Base-by-base conservation (phyloP, 1,140 invertebrate species). In the Hyposmocoma kahamanoa region DNA sequence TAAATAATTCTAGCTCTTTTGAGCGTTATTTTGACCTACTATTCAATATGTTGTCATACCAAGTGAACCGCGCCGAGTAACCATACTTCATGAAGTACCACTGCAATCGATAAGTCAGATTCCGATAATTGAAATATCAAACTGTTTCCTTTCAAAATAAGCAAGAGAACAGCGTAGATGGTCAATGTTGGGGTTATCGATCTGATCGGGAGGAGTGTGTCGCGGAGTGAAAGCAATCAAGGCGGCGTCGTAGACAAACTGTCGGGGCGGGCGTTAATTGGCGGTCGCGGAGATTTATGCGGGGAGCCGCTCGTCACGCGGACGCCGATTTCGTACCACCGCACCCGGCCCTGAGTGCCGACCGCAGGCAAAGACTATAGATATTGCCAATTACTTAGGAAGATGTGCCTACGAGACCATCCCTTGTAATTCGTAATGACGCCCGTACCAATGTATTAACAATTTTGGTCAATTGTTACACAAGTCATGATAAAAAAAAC, bases 241-340 rank as follows among this genome's bases (percentile, higher is more conserved):
- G 71, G 67, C 67, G 64, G 59, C 64, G 66, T 63, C 60, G 75
- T 74, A 81, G 75, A 84, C 78, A 82, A 82, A 84, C 73, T 84
- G 77, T 80, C 75, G 79, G 68, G 69, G 70, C 59, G 68, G 64
- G 49, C 68, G 72, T 76, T 84, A 84, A 84, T 84, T 84, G 79
- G 79, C 77, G 81, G 81, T 83, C 75, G 70, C 63, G 20, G 67
- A 84, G 81, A 84, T 84, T 84, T 84, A 84, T 84, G 77, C 79
- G 73, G 73, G 56, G 66, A 60, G 55, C 62, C 72, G 67, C 55
- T 72, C 70, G 71, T 72, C 71, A 72, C 63, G 63, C 59, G 64
- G 67, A 39, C 61, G 62, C 41, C 64, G 52, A 54, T 68, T 56
- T 46, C 43, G 22, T 48, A 49, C 50, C 56, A 62, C 70, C 67